Conservation (phyloP, 1,140 invertebrate species). For the Polyergus mexicanus region DNA sequence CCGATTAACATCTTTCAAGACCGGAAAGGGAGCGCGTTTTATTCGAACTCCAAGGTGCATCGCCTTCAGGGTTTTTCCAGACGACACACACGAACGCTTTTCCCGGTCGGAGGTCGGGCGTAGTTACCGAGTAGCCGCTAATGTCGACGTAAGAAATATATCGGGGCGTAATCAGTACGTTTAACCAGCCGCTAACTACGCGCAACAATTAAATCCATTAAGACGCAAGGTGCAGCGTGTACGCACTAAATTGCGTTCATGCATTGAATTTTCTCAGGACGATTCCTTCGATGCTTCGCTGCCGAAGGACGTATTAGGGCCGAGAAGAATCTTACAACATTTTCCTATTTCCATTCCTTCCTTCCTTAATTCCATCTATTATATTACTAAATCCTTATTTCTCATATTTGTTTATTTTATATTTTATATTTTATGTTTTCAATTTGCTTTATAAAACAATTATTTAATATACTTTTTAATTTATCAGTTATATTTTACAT, state of each 20-base stretch:
- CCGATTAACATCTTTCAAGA: slow-evolving; percentile 73
- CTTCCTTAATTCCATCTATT: slow-evolving; percentile 60
- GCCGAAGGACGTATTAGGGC: slow-evolving; percentile 57
- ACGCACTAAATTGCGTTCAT: slow-evolving; percentile 83
- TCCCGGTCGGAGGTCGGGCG: slow-evolving; percentile 46
- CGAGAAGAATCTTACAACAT: slow-evolving; percentile 60
- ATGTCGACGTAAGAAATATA: slow-evolving; percentile 77
- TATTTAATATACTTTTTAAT: background rate
- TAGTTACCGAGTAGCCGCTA: slow-evolving; percentile 63
- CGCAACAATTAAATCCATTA: slow-evolving; percentile 83
- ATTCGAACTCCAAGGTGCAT: slow-evolving; percentile 52
- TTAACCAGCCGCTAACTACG: slow-evolving; percentile 83
- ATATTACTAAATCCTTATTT: background rate
- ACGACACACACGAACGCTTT: slow-evolving; percentile 68
- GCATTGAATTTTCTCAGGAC: slow-evolving; percentile 82
- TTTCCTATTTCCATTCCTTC: slow-evolving; percentile 38
- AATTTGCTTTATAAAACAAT: background rate
- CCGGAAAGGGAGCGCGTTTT: slow-evolving; percentile 67
- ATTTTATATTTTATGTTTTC: background rate
- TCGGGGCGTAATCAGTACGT: slow-evolving; percentile 82
- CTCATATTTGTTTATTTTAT: slow-evolving; percentile 26
- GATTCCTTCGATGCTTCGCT: slow-evolving; percentile 70
- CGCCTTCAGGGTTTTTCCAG: slow-evolving; percentile 63
- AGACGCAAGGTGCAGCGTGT: slow-evolving; percentile 77
- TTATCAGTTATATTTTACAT: slow-evolving; percentile 11